Evolutionary conservation across 2,797 vertebrate species (phyloP).

Genomic region (Sciurus carolinensis): DNA sequence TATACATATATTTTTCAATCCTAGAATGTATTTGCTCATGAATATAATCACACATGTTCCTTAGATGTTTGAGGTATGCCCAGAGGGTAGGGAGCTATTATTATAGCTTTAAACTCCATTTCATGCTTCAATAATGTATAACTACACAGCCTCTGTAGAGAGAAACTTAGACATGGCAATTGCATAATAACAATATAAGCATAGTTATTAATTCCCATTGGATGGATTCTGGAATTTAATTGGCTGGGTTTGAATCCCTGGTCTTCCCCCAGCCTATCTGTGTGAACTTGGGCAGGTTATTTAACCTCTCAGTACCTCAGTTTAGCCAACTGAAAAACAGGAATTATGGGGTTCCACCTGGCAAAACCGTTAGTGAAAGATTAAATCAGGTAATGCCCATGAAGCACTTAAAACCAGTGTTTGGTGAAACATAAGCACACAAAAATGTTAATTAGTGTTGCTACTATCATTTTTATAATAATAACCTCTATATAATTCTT

Average conservation of each 20-base stretch:
- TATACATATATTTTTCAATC: not conserved
- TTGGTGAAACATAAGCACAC: not conserved
- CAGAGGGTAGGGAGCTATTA: not conserved
- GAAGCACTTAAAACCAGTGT: not conserved
- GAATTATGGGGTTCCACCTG: constrained; percentile 7
- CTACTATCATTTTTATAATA: not conserved
- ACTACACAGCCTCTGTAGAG: not conserved
- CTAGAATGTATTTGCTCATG: not conserved
- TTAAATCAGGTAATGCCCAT: not conserved
- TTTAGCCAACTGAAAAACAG: not conserved
- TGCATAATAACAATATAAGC: not conserved
- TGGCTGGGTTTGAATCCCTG: not conserved
- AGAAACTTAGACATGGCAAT: not conserved
- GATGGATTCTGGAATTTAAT: not conserved
- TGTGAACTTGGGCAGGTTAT: not conserved
- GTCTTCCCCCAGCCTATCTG: not conserved
- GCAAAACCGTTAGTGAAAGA: not conserved
- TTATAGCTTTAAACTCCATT: not conserved
- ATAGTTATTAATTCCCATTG: not conserved
- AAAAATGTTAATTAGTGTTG: not conserved
- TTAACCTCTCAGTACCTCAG: not conserved
- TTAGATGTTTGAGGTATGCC: not conserved
- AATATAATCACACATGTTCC: not conserved
- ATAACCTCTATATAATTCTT: not conserved
- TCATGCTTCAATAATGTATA: not conserved